A percentile compares a stretch with the other conserved stretches of the same genome.
These are phyloP conservation scores for Clarias fuscus DNA, from an alignment of 2,797 vertebrate genomes.

Conservation along the genomic window DNA sequence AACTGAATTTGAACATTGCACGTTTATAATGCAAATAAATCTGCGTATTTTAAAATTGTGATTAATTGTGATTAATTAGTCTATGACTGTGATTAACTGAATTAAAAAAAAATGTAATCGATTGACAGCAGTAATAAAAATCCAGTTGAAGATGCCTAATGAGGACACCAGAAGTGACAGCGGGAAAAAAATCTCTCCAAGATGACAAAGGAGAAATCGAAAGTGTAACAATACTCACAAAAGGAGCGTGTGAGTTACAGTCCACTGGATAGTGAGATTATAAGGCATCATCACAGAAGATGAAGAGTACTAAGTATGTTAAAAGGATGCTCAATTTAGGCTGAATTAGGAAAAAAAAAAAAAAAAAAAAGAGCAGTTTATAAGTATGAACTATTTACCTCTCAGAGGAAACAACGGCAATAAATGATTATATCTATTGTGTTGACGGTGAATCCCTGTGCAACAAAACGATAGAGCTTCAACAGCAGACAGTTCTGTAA, in stretches of 20 bases:
- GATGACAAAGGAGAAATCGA: background rate
- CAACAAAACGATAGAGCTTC: constrained; percentile 22
- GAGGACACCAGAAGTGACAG: background rate
- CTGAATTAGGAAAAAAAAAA: background rate
- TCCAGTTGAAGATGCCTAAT: background rate
- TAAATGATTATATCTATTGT: background rate
- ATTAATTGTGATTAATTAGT: no score
- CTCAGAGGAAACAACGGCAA: background rate
- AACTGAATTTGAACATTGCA: no score
- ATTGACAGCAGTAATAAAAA: background rate
- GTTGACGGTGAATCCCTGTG: constrained; percentile 23
- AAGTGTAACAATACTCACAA: background rate
- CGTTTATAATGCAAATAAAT: no score
- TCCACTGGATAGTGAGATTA: background rate
- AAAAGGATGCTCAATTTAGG: background rate
- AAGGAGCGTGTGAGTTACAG: background rate
- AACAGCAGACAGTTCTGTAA: constrained; percentile 27
- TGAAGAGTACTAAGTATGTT: background rate
- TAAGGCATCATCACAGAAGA: background rate
- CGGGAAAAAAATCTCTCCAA: background rate
- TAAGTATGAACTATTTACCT: background rate
- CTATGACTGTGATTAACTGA: no score
- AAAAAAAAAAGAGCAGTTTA: background rate
- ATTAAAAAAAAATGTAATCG: no score
- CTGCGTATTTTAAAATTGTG: no score